Conservation (phyloP, 2,113 vertebrate species). For the Anser brachyrhynchus region DNA sequence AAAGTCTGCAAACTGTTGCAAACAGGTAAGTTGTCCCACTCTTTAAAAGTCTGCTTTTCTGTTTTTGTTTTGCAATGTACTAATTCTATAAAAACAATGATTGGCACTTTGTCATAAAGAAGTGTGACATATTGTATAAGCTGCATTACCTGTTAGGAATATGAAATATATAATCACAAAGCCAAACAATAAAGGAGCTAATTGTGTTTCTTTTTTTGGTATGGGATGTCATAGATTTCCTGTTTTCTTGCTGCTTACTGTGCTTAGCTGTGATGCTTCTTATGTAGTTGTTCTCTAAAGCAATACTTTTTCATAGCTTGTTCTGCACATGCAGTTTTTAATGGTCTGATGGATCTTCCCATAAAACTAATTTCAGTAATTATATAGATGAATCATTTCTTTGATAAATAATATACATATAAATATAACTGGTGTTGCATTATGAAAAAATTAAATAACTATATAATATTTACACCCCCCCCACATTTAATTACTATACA, state of each 20-base stretch:
- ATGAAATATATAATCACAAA: conserved; percentile 64
- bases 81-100: conserved; percentile 31
- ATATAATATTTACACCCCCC: neutral
- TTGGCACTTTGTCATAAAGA: conserved; percentile 66
- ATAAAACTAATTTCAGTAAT: neutral
- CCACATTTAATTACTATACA: neutral
- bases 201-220: conserved; percentile 71
- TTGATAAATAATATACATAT: neutral
- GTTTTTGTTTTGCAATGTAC: conserved; percentile 52
- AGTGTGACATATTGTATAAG: conserved; percentile 62
- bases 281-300: conserved; percentile 40
- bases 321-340: conserved; percentile 21
- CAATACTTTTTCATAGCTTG: conserved; percentile 27
- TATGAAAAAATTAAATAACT: neutral
- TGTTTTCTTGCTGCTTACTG: conserved; percentile 57
- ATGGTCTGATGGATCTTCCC: neutral
- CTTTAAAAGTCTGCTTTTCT: conserved; percentile 64
- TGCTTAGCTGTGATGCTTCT: conserved; percentile 43
- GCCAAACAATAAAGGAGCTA: conserved; percentile 69
- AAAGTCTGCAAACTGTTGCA: conserved; percentile 73
- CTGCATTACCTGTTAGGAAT: conserved; percentile 59
- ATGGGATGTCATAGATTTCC: conserved; percentile 59
- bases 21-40: conserved; percentile 80
- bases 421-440: neutral
- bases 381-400: neutral